Conservation (phyloP, 2,113 vertebrate genomes). For the Phaethon lepturus region DNA sequence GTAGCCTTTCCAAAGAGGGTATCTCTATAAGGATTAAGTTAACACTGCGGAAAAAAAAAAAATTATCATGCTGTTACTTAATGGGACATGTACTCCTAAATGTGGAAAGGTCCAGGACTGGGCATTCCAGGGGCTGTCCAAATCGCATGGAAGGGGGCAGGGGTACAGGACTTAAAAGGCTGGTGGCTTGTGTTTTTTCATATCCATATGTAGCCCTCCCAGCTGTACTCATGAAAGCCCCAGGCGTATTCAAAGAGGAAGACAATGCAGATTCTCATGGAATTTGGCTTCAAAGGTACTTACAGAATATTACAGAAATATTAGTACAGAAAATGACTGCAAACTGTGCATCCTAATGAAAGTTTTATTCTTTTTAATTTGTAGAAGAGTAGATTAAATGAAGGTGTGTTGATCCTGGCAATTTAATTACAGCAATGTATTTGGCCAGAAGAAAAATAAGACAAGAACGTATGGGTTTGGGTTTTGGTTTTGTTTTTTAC, state of each 20-base stretch:
- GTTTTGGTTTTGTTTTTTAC: background rate
- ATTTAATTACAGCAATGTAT: background rate
- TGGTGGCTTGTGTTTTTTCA: background rate
- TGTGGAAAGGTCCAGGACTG: background rate
- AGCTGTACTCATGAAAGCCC: background rate
- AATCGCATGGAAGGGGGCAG: background rate
- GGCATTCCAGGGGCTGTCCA: background rate
- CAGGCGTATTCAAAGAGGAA: background rate
- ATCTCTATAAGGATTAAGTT: background rate
- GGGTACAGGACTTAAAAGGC: background rate
- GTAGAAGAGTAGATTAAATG: background rate
- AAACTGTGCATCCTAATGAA: background rate
- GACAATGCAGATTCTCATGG: background rate
- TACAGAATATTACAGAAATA: background rate
- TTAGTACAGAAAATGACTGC: background rate
- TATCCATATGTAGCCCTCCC: background rate
- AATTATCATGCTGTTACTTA: background rate
- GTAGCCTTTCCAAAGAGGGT: background rate
- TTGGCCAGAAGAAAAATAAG: background rate
- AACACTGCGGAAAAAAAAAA: rapidly evolving
- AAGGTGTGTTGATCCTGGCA: background rate
- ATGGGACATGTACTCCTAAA: background rate
- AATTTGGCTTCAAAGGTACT: background rate
- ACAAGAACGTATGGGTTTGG: background rate
- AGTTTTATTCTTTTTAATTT: background rate